Percentiles rank a stretch among this genome's conserved stretches.
Evolutionary conservation across 2,888 invertebrate species (phyloP).

Genomic region (Gisinianus flammeolus): DNA sequence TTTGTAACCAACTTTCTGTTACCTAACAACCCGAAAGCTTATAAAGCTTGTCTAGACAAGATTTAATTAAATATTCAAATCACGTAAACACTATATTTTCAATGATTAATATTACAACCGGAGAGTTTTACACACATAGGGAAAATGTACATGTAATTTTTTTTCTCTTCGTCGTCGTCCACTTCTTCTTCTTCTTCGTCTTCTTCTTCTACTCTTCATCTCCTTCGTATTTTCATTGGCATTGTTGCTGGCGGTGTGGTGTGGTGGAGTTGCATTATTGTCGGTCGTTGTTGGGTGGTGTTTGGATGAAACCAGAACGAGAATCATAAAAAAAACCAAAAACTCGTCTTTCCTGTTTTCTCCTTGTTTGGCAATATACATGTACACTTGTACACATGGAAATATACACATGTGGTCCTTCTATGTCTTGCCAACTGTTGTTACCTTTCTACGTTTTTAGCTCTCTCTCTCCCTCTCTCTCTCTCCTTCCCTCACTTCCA

Average conservation of each 20-base stretch:
- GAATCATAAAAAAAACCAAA: constrained; percentile 15
- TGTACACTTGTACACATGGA: not conserved
- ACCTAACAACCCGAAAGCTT: not conserved
- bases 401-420: not conserved
- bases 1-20: not conserved
- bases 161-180: no score
- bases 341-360: constrained; percentile 41
- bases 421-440: not conserved
- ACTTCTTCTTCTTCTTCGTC: no score
- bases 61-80: constrained; percentile 42
- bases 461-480: not conserved
- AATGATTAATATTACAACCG: constrained; percentile 4
- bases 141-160: constrained; percentile 2
- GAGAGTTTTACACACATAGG: not conserved
- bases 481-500: not conserved
- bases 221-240: no score
- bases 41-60: constrained; percentile 22
- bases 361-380: constrained; percentile 11
- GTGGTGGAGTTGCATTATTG: constrained; percentile 6
- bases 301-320: constrained; percentile 14
- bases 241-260: not conserved
- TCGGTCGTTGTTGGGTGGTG: constrained; percentile 13
- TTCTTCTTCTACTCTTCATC: no score
- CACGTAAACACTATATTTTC: constrained; percentile 31
- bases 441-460: not conserved